phyloP scores from a whole-genome alignment of 2,113 vertebrate species.

The Microcebus lehilahytsara region DNA sequence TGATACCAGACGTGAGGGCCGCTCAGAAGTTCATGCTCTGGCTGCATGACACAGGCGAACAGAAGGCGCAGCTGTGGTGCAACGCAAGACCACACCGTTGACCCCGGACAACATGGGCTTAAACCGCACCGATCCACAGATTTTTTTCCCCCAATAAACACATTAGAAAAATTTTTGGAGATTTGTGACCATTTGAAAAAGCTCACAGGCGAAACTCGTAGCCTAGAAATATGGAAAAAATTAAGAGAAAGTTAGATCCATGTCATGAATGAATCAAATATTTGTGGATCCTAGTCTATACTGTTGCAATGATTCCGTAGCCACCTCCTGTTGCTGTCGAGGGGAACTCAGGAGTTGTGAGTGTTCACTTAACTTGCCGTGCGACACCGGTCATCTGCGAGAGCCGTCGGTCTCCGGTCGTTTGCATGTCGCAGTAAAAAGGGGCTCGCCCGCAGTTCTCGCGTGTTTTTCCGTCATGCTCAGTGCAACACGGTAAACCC shows the following conservation, averaged over 20 bases:
- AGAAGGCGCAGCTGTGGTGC: neutral
- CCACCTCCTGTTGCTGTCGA: neutral
- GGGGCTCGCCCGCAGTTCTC: neutral
- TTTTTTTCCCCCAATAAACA: neutral
- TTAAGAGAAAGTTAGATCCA: neutral
- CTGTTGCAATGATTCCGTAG: neutral
- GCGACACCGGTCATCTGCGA: neutral
- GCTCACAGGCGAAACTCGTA: neutral
- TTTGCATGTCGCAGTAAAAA: neutral
- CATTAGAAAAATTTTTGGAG: neutral
- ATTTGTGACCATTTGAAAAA: neutral
- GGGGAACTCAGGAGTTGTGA: neutral
- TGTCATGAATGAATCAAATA: neutral
- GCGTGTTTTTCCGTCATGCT: neutral
- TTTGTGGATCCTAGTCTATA: neutral
- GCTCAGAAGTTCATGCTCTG: neutral
- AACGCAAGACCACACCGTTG: neutral
- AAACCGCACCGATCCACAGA: neutral
- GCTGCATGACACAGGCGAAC: too few relatives aligned
- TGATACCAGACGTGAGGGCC: neutral
- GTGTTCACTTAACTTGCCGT: neutral
- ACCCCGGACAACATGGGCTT: neutral
- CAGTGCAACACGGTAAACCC: neutral
- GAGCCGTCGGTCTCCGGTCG: neutral
- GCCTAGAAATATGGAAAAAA: neutral